phyloP scores from a whole-genome alignment of 53 echinoderm and acorn worm genomes.

The Luidia sarsii region DNA sequence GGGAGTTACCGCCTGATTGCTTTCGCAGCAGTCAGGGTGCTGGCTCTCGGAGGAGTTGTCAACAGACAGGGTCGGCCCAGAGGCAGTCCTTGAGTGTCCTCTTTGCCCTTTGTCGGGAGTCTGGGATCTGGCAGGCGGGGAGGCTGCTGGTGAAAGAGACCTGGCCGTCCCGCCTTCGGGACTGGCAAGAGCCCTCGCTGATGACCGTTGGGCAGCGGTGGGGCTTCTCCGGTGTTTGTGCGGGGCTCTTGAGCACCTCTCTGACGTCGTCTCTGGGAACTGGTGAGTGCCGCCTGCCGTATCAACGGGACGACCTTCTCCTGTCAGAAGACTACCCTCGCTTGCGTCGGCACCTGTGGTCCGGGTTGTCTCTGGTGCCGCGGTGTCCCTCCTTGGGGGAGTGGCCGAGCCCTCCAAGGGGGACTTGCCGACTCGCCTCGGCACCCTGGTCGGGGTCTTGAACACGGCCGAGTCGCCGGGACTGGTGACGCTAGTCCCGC shows the following conservation, averaged over 20 bases:
- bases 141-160: too few species aligned
- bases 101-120: neutral
- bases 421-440: conserved; percentile 18
- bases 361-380: neutral
- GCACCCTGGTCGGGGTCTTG: conserved; percentile 45
- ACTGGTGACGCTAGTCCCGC: neutral
- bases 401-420: neutral
- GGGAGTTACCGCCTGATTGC: neutral
- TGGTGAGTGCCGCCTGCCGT: neutral
- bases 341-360: neutral
- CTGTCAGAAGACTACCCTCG: too few species aligned
- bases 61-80: neutral
- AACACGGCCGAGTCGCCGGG: conserved; percentile 5
- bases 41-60: neutral
- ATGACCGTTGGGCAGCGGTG: neutral
- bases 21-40: neutral
- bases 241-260: too few species aligned
- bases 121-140: neutral
- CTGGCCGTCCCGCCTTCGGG: neutral
- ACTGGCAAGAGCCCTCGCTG: neutral
- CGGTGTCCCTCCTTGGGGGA: conserved; percentile 28
- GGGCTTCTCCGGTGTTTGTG: too few species aligned
- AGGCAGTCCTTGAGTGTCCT: neutral
- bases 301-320: too few species aligned
- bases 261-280: neutral